These are phyloP conservation scores for Diadumene lineata DNA, from an alignment of 92 coral and sea anemone genomes.

Conservation along the genomic window DNA sequence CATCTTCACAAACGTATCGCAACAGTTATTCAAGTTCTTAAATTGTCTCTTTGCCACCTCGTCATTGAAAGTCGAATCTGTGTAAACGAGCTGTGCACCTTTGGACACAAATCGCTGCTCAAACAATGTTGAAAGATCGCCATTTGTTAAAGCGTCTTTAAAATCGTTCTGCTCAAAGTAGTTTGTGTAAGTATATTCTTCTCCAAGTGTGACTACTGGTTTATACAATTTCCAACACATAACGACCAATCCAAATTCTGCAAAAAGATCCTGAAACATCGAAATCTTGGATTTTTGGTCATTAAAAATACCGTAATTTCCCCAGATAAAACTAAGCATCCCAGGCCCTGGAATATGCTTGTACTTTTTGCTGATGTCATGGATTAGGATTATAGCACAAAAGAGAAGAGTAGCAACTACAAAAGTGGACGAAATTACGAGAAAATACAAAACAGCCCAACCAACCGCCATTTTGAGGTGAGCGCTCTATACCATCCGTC, in stretches of 20 bases:
- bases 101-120: slow-evolving; percentile 70
- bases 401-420: slow-evolving; percentile 24
- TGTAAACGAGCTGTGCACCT: slow-evolving; percentile 43
- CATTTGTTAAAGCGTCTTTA: slow-evolving; percentile 41
- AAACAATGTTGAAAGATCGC: slow-evolving; percentile 43
- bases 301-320: slow-evolving; percentile 26
- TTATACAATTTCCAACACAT: slow-evolving; percentile 65
- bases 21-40: slow-evolving; percentile 57
- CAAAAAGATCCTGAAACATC: slow-evolving; percentile 38
- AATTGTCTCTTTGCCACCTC: slow-evolving; percentile 52
- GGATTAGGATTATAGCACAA: slow-evolving; percentile 26
- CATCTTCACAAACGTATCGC: slow-evolving; percentile 53
- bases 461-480: slow-evolving; percentile 44
- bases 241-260: slow-evolving; percentile 63
- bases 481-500: too few relatives aligned
- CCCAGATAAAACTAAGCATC: slow-evolving; percentile 40
- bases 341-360: slow-evolving; percentile 52
- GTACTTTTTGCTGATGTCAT: slow-evolving; percentile 36
- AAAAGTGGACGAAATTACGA: slow-evolving; percentile 11
- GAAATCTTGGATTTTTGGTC: slow-evolving; percentile 18
- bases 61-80: slow-evolving; percentile 57
- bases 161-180: slow-evolving; percentile 51
- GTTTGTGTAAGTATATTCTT: slow-evolving; percentile 48
- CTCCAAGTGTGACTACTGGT: slow-evolving; percentile 64
- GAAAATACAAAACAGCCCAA: slow-evolving; percentile 1